Evolutionary conservation across 2,113 vertebrate genomes (phyloP).

Genomic region (Halcyon malimbica): DNA sequence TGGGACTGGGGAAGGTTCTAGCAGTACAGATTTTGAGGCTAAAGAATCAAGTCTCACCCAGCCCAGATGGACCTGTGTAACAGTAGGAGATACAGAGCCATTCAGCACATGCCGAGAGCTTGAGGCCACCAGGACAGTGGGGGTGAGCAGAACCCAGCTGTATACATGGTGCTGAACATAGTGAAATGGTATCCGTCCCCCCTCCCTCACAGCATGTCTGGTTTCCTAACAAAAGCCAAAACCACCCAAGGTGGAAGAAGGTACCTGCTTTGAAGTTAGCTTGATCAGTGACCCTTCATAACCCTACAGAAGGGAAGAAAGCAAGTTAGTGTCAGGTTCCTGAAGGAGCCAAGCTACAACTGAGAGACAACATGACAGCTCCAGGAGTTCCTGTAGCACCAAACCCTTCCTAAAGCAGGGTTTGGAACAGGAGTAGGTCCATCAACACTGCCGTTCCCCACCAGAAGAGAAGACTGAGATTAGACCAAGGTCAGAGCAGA

Average conservation of each 20-base stretch:
- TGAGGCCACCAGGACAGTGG: neutral
- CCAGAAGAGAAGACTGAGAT: neutral
- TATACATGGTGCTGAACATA: neutral
- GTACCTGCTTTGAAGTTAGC: slow-evolving; percentile 98
- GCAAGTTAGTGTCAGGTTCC: neutral
- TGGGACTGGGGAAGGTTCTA: neutral
- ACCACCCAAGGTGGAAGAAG: neutral
- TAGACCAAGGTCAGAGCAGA: neutral
- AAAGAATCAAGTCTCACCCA: neutral
- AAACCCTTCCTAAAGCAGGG: neutral
- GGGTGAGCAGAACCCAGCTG: neutral
- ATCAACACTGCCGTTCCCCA: neutral
- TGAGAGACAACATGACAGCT: fast-evolving
- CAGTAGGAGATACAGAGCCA: neutral
- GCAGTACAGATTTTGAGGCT: neutral
- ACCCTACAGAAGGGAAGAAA: slow-evolving; percentile 82
- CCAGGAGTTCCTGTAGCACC: neutral
- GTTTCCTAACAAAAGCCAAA: neutral
- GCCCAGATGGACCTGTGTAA: neutral
- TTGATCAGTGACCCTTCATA: slow-evolving; percentile 99
- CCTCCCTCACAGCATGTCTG: neutral
- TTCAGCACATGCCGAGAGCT: neutral
- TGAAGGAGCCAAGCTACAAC: neutral
- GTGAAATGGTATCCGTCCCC: neutral
- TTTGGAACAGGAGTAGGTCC: neutral